phyloP scores from a whole-genome alignment of 2,888 invertebrate species.

The Hartigia nigra region DNA sequence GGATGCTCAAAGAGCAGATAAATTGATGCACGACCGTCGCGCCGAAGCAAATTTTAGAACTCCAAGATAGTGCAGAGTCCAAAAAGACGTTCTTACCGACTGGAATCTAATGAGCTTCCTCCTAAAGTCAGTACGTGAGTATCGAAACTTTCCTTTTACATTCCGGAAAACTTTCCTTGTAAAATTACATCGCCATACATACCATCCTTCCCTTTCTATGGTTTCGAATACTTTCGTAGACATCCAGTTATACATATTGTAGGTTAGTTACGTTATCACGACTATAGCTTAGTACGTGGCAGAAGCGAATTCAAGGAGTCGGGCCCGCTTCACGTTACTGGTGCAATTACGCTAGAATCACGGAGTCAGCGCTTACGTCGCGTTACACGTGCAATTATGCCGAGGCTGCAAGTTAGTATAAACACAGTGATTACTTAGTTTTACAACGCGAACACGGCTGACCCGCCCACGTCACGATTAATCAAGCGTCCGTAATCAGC shows the following conservation, averaged over 20 bases:
- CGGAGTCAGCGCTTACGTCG: background rate
- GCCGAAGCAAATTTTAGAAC: background rate
- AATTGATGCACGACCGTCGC: background rate
- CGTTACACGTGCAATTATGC: background rate
- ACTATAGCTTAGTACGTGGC: background rate
- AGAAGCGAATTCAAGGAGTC: background rate
- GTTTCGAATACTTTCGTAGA: background rate
- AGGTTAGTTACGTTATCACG: background rate
- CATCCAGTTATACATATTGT: background rate
- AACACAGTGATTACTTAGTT: constrained; percentile 23
- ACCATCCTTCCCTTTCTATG: background rate
- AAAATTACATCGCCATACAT: background rate
- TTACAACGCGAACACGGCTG: constrained; percentile 21
- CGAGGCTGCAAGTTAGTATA: constrained; percentile 9
- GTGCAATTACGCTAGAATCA: background rate
- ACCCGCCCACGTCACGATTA: constrained; percentile 23
- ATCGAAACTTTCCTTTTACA: background rate
- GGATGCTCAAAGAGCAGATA: background rate
- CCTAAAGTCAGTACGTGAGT: background rate
- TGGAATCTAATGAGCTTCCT: background rate
- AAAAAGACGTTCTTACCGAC: background rate
- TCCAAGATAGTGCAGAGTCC: background rate
- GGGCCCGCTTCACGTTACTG: background rate
- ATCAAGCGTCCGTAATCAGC: constrained; percentile 30
- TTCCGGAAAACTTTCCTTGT: background rate